Conservation (phyloP, 2,888 invertebrate species). For the Lasioglossum pauxillum region DNA sequence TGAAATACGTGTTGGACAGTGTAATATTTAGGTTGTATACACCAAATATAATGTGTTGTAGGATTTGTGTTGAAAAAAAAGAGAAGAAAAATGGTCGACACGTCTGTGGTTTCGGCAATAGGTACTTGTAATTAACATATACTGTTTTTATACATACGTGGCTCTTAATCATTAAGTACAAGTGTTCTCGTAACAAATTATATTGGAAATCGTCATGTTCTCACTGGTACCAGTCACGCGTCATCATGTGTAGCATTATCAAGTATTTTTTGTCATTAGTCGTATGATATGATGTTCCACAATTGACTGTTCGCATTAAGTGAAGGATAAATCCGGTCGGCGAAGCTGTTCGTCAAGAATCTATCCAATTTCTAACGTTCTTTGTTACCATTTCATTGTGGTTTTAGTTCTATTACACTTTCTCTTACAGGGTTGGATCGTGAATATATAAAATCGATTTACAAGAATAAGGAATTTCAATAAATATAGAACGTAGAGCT, state of each 20-base stretch:
- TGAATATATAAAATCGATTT: constrained; percentile 51
- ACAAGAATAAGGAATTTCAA: constrained; percentile 47
- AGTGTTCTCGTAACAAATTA: constrained; percentile 42
- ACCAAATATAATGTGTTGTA: background rate
- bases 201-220: constrained; percentile 17
- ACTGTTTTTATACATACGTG: constrained; percentile 31
- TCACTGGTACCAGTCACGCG: constrained; percentile 1
- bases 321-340: background rate
- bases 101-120: constrained; percentile 15
- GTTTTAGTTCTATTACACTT: constrained; percentile 14
- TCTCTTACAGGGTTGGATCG: constrained; percentile 27
- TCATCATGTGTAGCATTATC: background rate
- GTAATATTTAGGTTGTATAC: background rate
- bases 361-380: background rate
- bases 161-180: constrained; percentile 33
- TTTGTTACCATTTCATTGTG: background rate
- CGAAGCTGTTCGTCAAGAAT: background rate
- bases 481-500: constrained; percentile 30
- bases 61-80: constrained; percentile 31
- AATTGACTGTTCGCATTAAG: constrained; percentile 16
- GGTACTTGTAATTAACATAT: constrained; percentile 39
- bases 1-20: background rate
- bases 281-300: constrained; percentile 19
- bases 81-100: constrained; percentile 27
- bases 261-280: constrained; percentile 2